Evolutionary conservation across 1,140 invertebrate genomes (phyloP), one percentile per base, ranked within the genome.

Genomic region (silkworm (Bombyx mori)): DNA sequence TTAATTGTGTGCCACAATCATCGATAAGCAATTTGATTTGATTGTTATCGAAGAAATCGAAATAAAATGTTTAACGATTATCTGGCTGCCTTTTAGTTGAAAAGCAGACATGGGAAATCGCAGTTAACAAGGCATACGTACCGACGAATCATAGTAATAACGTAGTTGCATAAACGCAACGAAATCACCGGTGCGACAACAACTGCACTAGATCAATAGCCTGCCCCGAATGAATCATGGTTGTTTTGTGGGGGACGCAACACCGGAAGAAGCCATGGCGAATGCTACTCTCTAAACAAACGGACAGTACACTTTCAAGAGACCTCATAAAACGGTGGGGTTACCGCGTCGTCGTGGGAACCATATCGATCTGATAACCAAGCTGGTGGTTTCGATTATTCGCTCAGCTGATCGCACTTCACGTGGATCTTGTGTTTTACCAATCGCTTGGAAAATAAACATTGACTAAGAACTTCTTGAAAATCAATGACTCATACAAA

Each of bases 61-160:
- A 3, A 5, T 5, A 35, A 35, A 35, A 35, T 35, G 26, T 35
- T 35, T 35, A 35, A 35, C 26, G 26, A 35, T 35, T 35, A 35
- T 35, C 26, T 35, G 26, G 26, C 2, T 35, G 26, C 26, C 26
- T 35, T 35, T 35, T 35, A 35, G 26, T 35, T 35, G 26, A 35
- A 35, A 35, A 35, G 4, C 26, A 5, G 26, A 35, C 26, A 35
- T 35, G 4, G 26, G 26, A 3, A 35, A 35, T 3, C 26, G 26
- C 26, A 35, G 26, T 12, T 12, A 43, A 54, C 12, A 54, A 5
- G 50, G 54, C 54, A 44, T 44, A 59, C 57, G 56, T 76, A 86
- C 83, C 75, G 81, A 75, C 51, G 83, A 73, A 66, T 86, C 83
- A 65, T 86, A 86, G 67, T 80, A 86, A 61, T 86, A 83, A 57